Base-by-base conservation (phyloP, 2,797 vertebrate species). In the Brachyalestes nurse region DNA sequence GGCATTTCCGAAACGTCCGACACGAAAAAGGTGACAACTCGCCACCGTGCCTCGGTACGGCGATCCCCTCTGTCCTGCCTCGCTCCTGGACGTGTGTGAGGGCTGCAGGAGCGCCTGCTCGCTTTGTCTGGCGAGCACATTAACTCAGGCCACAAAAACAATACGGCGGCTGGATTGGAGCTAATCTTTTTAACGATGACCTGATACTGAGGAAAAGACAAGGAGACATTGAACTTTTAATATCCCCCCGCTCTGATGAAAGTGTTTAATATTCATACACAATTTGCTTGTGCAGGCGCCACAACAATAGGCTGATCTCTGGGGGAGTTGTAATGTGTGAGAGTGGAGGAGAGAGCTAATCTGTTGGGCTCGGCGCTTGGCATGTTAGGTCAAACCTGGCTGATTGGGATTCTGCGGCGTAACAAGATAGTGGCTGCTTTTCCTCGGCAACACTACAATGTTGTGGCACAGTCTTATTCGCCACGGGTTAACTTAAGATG, bases 1-100 rank as follows among this genome's bases (percentile, higher is more conserved):
- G 90, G 91, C 93, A 93, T 93, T 94, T 92, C 86, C 90, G 87
- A 92, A 91, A 88, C 81, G 87, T 88, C 67, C 87, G 86, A 91
- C 92, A 91, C 84, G 89, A 91, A 91, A 90, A 92, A 65, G 75
- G 51, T 75, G 65, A 61, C 72, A 28, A n/a, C 49, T 58, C 42
- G 53, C 60, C 13, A 28, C 58, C 53, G 34, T 38, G 5, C 16
- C 53, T 23, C 34, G 40, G 65, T 64, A 65, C 75, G 66, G 57
- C 53, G 40, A 70, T 57, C n/a, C 13, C 16, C 9, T 79, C 45
- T 58, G 45, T 72, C 72, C 65, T 65, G 14, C 47, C 49, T 49
- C 65, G n/a, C 38, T 51, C 65, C 53, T 25, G 53, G 51, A 34
- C 13, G 23, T 70, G 5, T 62, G 60, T 23, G 61, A 21, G 28